Conservation (phyloP, 1,140 invertebrate genomes). For the Conus betulinus region DNA sequence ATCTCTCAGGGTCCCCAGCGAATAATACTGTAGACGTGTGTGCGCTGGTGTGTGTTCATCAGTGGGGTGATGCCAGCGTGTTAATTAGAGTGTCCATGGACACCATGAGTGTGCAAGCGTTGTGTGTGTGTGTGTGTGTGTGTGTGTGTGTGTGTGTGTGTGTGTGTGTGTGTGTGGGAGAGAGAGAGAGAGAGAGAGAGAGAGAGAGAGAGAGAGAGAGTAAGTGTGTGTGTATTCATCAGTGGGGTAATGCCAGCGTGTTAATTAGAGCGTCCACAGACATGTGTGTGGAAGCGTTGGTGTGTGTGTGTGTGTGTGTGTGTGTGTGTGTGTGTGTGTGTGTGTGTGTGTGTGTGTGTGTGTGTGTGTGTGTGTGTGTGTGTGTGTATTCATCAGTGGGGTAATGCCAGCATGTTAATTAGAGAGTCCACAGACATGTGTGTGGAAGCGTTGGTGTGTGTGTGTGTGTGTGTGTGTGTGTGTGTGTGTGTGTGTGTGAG, state of each 20-base stretch:
- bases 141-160: neutral
- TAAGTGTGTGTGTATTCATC: neutral
- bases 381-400: no score
- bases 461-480: no score
- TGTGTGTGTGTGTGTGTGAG: no score
- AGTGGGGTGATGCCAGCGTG: no score
- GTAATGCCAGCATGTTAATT: no score
- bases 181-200: no score
- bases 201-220: neutral
- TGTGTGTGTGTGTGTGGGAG: conserved; percentile 2
- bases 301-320: neutral
- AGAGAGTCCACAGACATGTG: no score
- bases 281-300: neutral
- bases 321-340: neutral
- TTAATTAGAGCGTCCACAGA: neutral
- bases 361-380: neutral
- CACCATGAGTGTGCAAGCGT: neutral
- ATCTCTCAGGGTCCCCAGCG: no score
- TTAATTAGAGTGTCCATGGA: neutral
- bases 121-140: neutral
- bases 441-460: no score
- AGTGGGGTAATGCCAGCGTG: neutral
- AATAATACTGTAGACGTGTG: no score
- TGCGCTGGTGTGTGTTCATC: no score
- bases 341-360: conserved; percentile 12